Evolutionary conservation across 2,113 vertebrate genomes (phyloP), one percentile per base, ranked within the genome.

Genomic region (Rhagologus leucostigma): DNA sequence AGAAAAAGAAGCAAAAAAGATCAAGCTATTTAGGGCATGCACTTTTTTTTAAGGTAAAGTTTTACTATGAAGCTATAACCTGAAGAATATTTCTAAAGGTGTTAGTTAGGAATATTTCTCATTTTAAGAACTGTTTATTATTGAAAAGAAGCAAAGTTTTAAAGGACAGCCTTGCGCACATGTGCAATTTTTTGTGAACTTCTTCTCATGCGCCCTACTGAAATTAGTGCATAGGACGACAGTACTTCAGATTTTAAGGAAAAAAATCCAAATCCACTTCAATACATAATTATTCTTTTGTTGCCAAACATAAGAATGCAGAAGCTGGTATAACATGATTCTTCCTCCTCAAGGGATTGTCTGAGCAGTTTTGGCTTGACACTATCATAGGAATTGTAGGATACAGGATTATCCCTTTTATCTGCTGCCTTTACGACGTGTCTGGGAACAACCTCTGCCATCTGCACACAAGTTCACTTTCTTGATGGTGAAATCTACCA

Each of bases 71-170:
- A 89, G 39, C 27, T 65, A 64, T 90, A 93, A 89, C 60, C 23
- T 67, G 76, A 90, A 91, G 67, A 89, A 82, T 79, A 32, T 81
- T 96, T 96, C 85, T 96, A 79, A 76, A 89, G 47, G 49, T 73
- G 75, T 59, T 84, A 90, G 30, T 69, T 90, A 90, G 67, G 71
- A 86, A 75, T 91, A 96, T 91, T 53, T 88, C 15, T 68, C 8
- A 27, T 39, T 92, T 59, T 84, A 96, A 96, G 60, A 97, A 74
- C 23, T 44, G 21, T 77, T 89, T 83, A 39, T 49, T 55, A 53
- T n/a, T 79, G 12, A 73, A 87, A 89, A 70, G 16, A 52, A 62
- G 9, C 0, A 93, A 69, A 46, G 29, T 33, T 53, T 55, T 50
- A 44, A 89, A 71, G 6, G 18, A 33, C 11, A 60, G 4, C 4